Percentiles rank a stretch among this genome's conserved stretches.
Conservation (phyloP, 2,113 vertebrate species). For the Notiomystis cincta region DNA sequence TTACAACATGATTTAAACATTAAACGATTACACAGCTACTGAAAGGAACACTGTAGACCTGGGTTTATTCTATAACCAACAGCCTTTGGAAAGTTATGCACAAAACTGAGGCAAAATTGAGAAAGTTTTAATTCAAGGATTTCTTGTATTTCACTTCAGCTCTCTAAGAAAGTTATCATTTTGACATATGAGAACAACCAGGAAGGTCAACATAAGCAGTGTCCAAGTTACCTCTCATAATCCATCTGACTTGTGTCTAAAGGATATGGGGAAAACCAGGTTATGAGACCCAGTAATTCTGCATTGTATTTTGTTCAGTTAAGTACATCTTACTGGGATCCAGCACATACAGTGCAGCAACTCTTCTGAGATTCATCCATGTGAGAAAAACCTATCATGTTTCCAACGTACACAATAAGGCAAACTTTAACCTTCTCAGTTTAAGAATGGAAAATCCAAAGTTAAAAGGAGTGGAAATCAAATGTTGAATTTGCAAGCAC, state of each 20-base stretch:
- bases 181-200: not conserved
- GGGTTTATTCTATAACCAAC: not conserved
- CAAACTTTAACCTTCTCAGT: not conserved
- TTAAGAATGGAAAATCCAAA: not conserved
- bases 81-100: not conserved
- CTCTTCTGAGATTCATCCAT: not conserved
- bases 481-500: not conserved
- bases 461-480: not conserved
- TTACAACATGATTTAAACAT: not conserved
- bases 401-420: not conserved
- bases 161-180: not conserved
- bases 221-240: not conserved
- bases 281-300: not conserved
- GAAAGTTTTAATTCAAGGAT: not conserved
- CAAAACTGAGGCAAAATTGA: not conserved
- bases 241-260: not conserved
- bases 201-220: not conserved
- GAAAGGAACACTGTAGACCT: not conserved
- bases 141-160: not conserved
- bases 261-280: accelerated
- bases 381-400: not conserved
- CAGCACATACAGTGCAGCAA: not conserved
- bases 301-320: not conserved
- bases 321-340: not conserved
- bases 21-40: not conserved